Evolutionary conservation across 2,113 vertebrate species (phyloP).

Genomic region (Rostratula benghalensis): DNA sequence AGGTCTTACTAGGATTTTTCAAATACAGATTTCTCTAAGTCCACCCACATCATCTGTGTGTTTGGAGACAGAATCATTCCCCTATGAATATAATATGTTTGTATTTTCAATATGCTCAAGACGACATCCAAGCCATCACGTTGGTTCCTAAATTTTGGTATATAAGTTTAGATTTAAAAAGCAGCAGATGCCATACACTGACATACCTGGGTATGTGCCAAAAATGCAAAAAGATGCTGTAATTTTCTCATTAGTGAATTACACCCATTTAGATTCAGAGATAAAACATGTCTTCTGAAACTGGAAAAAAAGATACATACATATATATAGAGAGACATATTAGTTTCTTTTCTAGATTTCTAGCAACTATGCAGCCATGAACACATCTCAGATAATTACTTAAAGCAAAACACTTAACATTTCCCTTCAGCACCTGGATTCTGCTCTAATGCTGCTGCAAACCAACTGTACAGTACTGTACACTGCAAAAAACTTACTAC

Average conservation of each 20-base stretch:
- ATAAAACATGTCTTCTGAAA: conserved; percentile 94
- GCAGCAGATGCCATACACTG: neutral
- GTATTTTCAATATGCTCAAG: neutral
- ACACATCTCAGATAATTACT: neutral
- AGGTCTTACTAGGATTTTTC: neutral
- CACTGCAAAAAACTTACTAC: neutral
- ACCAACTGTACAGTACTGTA: neutral
- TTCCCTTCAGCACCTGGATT: neutral
- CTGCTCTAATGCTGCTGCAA: neutral
- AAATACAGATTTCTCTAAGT: neutral
- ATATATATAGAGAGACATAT: neutral
- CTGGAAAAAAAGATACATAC: conserved; percentile 67
- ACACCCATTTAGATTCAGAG: conserved; percentile 87
- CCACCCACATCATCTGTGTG: neutral
- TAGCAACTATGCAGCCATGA: neutral
- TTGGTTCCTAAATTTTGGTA: neutral
- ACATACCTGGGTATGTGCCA: conserved; percentile 95
- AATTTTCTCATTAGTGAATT: conserved; percentile 94
- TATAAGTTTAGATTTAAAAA: neutral
- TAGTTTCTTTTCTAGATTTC: neutral
- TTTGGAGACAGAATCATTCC: neutral
- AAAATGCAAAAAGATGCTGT: conserved; percentile 95
- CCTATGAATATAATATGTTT: neutral
- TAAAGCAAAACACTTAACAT: neutral
- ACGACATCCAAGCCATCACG: neutral